phyloP scores from a whole-genome alignment of 2,888 invertebrate species.

The Oscheius onirici region DNA sequence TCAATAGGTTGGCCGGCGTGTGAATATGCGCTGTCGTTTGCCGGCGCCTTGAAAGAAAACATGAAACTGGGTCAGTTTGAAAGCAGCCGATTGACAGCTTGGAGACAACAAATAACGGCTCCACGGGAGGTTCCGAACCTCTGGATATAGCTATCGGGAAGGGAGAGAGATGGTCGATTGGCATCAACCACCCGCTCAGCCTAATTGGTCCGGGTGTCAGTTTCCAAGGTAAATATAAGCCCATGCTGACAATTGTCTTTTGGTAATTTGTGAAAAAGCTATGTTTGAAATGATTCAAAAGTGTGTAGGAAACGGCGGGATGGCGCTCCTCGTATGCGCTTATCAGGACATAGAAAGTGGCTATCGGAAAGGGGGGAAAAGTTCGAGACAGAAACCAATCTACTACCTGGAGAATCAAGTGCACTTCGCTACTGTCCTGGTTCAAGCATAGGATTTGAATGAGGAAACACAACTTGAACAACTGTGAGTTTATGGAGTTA shows the following conservation, averaged over 20 bases:
- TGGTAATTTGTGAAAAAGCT: not conserved
- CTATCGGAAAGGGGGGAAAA: too few relatives aligned
- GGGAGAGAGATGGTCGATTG: not conserved
- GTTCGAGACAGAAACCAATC: too few relatives aligned
- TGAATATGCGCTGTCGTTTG: not conserved
- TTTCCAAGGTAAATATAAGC: not conserved
- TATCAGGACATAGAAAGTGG: constrained; percentile 1
- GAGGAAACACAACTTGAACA: too few relatives aligned
- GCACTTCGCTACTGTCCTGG: too few relatives aligned
- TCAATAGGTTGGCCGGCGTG: constrained; percentile 26
- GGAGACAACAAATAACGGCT: constrained; percentile 27
- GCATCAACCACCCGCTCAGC: not conserved
- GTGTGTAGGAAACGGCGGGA: not conserved
- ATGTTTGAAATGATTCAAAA: not conserved
- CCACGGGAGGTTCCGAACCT: not conserved
- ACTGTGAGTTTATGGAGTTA: too few relatives aligned
- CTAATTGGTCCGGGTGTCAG: not conserved
- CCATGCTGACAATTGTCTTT: not conserved
- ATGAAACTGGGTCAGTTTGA: constrained; percentile 33
- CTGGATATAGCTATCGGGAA: not conserved
- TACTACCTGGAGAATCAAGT: too few relatives aligned
- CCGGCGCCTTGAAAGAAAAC: constrained; percentile 31
- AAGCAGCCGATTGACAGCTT: constrained; percentile 29
- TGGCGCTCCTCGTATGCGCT: not conserved
- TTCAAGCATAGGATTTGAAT: not conserved